phyloP scores from a whole-genome alignment of 2,797 vertebrate species.

The Octomys mimax region DNA sequence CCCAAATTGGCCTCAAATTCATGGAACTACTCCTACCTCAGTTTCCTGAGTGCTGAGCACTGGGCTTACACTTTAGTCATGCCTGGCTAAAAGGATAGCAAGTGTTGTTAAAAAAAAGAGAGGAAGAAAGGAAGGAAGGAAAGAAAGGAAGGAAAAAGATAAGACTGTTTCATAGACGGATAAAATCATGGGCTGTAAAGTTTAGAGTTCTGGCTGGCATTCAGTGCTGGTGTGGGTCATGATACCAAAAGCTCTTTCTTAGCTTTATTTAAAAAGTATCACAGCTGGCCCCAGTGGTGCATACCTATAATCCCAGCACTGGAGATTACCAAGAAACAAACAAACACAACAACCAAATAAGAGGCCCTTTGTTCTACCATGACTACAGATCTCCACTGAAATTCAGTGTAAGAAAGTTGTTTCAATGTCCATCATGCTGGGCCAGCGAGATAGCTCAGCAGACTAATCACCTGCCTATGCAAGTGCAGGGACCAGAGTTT shows the following conservation, averaged over 20 bases:
- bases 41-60: not conserved
- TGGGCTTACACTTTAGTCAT: not conserved
- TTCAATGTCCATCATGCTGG: not conserved
- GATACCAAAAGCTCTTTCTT: not conserved
- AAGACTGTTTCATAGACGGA: constrained; percentile 1
- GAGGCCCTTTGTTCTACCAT: not conserved
- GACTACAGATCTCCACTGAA: not conserved
- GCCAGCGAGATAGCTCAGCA: too few relatives aligned
- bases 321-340: not conserved
- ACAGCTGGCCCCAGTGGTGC: fast-evolving
- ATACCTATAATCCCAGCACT: not conserved
- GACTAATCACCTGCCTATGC: too few relatives aligned
- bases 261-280: not conserved
- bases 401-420: not conserved
- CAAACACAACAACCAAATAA: not conserved
- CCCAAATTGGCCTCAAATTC: not conserved
- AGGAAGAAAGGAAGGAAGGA: not conserved
- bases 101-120: not conserved
- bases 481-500: too few relatives aligned
- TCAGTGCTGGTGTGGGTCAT: not conserved
- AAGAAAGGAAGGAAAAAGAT: not conserved
- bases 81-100: not conserved
- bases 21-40: not conserved
- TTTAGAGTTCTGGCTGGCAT: not conserved
- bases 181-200: constrained; percentile 53